These are phyloP conservation scores for Ptilodon capucinus DNA, from an alignment of 2,888 invertebrate species.

Conservation along the genomic window DNA sequence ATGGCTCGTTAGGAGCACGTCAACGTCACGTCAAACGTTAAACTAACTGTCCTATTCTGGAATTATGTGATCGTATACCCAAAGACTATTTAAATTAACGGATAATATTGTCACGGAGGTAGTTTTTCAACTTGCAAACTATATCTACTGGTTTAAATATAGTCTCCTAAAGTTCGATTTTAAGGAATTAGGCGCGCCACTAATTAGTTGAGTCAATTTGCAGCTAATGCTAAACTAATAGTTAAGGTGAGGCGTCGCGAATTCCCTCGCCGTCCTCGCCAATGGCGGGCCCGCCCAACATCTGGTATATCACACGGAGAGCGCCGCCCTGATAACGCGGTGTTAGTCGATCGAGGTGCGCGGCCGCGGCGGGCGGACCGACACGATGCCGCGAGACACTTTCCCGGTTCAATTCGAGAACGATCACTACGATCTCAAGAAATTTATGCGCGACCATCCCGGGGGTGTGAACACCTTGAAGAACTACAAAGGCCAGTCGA, in stretches of 20 bases:
- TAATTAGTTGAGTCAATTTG: constrained; percentile 11
- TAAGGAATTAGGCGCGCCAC: constrained; percentile 5
- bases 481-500: constrained; percentile 78
- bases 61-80: too few species aligned
- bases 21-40: too few species aligned
- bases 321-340: constrained; percentile 16
- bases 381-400: constrained; percentile 14
- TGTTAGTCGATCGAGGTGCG: constrained; percentile 2
- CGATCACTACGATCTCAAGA: constrained; percentile 84
- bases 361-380: constrained; percentile 5
- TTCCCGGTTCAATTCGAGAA: constrained; percentile 69
- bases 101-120: too few species aligned
- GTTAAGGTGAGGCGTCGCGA: constrained; percentile 12
- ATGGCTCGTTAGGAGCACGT: too few species aligned
- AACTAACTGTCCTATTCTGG: too few species aligned
- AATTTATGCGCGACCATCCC: constrained; percentile 88
- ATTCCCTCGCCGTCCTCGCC: constrained; percentile 7
- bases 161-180: background rate
- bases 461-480: constrained; percentile 87
- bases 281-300: constrained; percentile 20
- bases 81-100: too few species aligned
- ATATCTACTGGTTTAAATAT: background rate
- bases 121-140: background rate
- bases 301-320: constrained; percentile 23
- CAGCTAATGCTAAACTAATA: constrained; percentile 12